Evolutionary conservation across 2,888 invertebrate genomes (phyloP), one percentile per base, ranked within the genome.

Genomic region (Dicyrtomina minuta): DNA sequence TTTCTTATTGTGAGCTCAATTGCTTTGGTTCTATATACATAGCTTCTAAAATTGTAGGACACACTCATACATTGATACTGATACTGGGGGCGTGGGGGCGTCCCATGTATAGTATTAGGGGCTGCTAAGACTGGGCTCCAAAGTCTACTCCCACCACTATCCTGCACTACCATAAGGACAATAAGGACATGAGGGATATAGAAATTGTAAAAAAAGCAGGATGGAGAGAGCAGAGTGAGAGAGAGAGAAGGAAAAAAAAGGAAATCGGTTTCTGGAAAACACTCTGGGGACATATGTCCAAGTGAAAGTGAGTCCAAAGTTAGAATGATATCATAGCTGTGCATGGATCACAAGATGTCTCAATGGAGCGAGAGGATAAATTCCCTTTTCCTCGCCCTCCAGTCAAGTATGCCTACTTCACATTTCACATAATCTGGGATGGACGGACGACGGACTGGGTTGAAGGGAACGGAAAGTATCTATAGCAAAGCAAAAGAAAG

Each of bases 341-440:
- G 43, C 43, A 39, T 22, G 60, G 43, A 24, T 60, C 44, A 60
- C n/a, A 60, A 6, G 20, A 13, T 22, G 60, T 44, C 44, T 44
- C 44, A 44, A n/a, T 60, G 60, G 41, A 43, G 60, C 13, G 22
- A 17, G 24, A 2, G 22, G 26, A 22, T 39, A 59, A 60, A 15
- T 60, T 60, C 12, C 44, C 12, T 44, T 60, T 60, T 4, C 44
- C 12, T 44, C n/a, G 15, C 22, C 22, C 17, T 20, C 6, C 24
- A 24, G 53, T 53, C 13, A 10, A 22, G 17, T 20, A 10, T 51
- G 5, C 22, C 20, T n/a, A 12, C 20, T n/a, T n/a, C n/a, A n/a
- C n/a, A n/a, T n/a, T n/a, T n/a, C n/a, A n/a, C n/a, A n/a, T n/a
- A 12, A 51, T 22, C 51, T 8, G 20, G 12, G 20, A 51, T 20